Evolutionary conservation across 2,113 vertebrate genomes (phyloP).

Genomic region (Pangasianodon hypophthalmus): DNA sequence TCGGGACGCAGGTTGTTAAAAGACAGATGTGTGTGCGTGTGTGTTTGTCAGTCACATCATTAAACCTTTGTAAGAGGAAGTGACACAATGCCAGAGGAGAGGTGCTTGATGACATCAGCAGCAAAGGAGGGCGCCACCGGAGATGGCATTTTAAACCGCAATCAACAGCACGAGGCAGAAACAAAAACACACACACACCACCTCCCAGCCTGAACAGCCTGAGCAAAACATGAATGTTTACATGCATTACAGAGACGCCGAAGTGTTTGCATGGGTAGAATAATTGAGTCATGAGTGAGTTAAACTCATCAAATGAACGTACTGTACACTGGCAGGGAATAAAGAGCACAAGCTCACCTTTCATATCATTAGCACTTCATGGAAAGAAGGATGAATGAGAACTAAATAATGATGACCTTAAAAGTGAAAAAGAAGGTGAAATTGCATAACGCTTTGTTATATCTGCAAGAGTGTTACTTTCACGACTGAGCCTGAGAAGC

Average conservation of each 20-base stretch:
- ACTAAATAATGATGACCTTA: not conserved
- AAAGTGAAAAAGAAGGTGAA: not conserved
- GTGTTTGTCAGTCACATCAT: slow-evolving; percentile 29
- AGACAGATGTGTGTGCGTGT: not conserved
- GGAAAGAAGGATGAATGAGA: not conserved
- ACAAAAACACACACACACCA: not conserved
- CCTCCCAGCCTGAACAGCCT: not conserved
- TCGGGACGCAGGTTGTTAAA: slow-evolving; percentile 38
- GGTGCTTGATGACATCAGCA: slow-evolving; percentile 37
- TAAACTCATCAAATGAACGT: slow-evolving; percentile 13
- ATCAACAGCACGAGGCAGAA: not conserved
- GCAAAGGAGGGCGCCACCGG: not conserved
- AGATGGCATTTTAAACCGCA: not conserved
- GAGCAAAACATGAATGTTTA: slow-evolving; percentile 12
- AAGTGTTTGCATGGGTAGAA: slow-evolving; percentile 17
- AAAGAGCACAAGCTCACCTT: not conserved
- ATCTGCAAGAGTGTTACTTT: not conserved
- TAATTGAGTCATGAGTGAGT: slow-evolving; percentile 1
- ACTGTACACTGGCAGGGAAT: not conserved
- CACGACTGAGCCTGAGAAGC: slow-evolving; percentile 1
- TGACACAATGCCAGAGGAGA: slow-evolving; percentile 13
- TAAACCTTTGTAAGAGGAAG: slow-evolving; percentile 46
- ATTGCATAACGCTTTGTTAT: not conserved
- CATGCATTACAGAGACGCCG: not conserved
- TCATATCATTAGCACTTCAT: not conserved